Evolutionary conservation across 2,113 vertebrate genomes (phyloP).

Genomic region (Cisticola juncidis): DNA sequence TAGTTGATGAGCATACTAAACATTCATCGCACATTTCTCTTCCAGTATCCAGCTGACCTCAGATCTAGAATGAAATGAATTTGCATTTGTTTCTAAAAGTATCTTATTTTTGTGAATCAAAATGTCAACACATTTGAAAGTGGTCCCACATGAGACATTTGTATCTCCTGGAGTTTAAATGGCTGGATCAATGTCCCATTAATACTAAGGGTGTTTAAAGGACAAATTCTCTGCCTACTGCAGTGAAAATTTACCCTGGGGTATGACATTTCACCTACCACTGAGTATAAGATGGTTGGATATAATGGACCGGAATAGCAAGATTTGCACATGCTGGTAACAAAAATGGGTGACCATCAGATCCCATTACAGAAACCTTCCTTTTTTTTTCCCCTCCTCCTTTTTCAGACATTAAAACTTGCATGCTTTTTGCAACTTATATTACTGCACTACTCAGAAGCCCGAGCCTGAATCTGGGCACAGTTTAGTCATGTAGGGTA

Average conservation of each 20-base stretch:
- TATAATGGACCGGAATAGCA: constrained; percentile 28
- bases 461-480: background rate
- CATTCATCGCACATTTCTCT: constrained; percentile 13
- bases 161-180: constrained; percentile 38
- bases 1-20: background rate
- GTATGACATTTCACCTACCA: constrained; percentile 48
- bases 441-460: background rate
- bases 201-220: constrained; percentile 56
- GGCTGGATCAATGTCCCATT: constrained; percentile 46
- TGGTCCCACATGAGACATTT: background rate
- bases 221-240: constrained; percentile 58
- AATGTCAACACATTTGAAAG: constrained; percentile 43
- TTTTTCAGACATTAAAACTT: background rate
- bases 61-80: constrained; percentile 31
- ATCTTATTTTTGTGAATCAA: constrained; percentile 37
- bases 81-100: constrained; percentile 41
- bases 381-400: background rate
- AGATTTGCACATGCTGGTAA: constrained; percentile 21
- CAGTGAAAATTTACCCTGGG: constrained; percentile 48
- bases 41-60: constrained; percentile 28
- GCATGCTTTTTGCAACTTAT: background rate
- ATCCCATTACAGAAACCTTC: background rate
- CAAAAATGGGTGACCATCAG: background rate
- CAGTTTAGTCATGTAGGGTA: background rate
- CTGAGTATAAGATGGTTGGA: background rate